A percentile compares a stretch with the other conserved stretches of the same genome.
phyloP scores from a whole-genome alignment of 1,140 invertebrate species.

The Bombyx mori region ASM3026992v2 NC_085125.1:7848501-7849000 shows the following conservation, averaged over 20 bases:
- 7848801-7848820: conserved; percentile 38
- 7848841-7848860: conserved; percentile 50
- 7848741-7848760: conserved; percentile 16
- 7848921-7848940: conserved; percentile 1
- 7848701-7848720: too few species aligned
- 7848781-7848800: conserved; percentile 48
- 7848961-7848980: conserved; percentile 75
- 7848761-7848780: conserved; percentile 56
- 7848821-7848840: conserved; percentile 50
- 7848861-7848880: neutral
- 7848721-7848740: too few species aligned
- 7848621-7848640: too few species aligned
- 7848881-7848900: neutral
- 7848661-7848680: too few species aligned
- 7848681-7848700: too few species aligned
- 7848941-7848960: conserved; percentile 70
- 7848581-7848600: too few species aligned
- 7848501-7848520: too few species aligned
- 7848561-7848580: too few species aligned
- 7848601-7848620: too few species aligned
- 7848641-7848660: too few species aligned
- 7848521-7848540: too few species aligned
- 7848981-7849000: conserved; percentile 74
- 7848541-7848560: too few species aligned
- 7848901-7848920: neutral